Percentiles rank a stretch among this genome's conserved stretches.
Evolutionary conservation across 2,888 invertebrate genomes (phyloP).

Genomic region (Altica lythri): DNA sequence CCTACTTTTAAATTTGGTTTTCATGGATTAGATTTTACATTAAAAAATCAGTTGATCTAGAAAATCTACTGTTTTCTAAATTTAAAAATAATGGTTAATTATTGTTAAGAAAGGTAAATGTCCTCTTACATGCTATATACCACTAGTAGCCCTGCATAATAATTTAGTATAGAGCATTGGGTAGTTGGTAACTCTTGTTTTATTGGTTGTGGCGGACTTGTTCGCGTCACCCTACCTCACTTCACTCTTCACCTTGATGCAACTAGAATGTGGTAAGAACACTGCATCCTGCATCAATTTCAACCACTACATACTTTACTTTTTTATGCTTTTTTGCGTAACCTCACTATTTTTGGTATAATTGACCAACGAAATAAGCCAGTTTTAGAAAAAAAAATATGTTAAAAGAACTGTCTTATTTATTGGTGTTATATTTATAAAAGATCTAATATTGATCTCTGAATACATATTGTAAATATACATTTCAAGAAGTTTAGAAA

Average conservation of each 20-base stretch:
- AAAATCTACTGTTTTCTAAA: no score
- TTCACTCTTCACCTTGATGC: slow-evolving; percentile 57
- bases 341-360: slow-evolving; percentile 27
- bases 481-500: no score
- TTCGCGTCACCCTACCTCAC: slow-evolving; percentile 57
- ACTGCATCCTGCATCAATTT: slow-evolving; percentile 50
- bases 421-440: no score
- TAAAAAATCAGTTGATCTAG: no score
- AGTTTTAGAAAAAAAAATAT: no score
- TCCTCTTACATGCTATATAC: slow-evolving; percentile 32
- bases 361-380: not conserved
- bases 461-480: no score
- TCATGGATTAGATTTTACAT: no score
- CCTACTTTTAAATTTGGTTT: no score
- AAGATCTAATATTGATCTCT: no score
- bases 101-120: slow-evolving; percentile 27
- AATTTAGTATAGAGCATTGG: slow-evolving; percentile 53
- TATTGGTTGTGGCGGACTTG: slow-evolving; percentile 59
- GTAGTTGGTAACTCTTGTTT: slow-evolving; percentile 60
- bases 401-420: no score
- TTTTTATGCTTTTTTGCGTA: slow-evolving; percentile 28
- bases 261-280: slow-evolving; percentile 60
- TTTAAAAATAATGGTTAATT: not conserved
- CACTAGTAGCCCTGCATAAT: slow-evolving; percentile 52
- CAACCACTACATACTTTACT: slow-evolving; percentile 23